Evolutionary conservation across 2,888 invertebrate genomes (phyloP).

Genomic region (Pristionchus exspectatus): DNA sequence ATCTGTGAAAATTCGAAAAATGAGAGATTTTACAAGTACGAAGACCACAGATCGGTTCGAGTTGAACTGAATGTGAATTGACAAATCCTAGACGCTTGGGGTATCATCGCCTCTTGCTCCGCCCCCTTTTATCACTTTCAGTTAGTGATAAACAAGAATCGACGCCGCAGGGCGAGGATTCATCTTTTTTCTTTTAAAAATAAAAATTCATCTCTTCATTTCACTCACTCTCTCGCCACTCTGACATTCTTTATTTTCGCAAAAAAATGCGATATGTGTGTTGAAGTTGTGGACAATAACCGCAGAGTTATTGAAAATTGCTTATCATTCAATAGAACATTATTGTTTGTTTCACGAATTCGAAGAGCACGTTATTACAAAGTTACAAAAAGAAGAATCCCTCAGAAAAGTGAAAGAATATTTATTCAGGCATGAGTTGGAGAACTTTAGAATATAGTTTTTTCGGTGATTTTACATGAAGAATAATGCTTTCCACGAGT

Average conservation of each 20-base stretch:
- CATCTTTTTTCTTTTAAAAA: neutral
- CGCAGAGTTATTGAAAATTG: too few relatives aligned
- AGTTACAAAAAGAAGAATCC: neutral
- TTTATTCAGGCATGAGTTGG: too few relatives aligned
- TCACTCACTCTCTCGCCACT: too few relatives aligned
- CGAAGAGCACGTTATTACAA: too few relatives aligned
- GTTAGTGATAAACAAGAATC: neutral
- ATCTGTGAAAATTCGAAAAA: neutral
- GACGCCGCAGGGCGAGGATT: too few relatives aligned
- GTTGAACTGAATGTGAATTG: neutral
- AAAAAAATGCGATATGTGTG: too few relatives aligned
- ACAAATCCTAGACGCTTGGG: neutral
- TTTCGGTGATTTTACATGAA: neutral
- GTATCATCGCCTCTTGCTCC: neutral
- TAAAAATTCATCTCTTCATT: neutral
- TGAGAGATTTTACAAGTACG: neutral
- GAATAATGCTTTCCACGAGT: neutral
- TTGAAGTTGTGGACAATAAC: too few relatives aligned
- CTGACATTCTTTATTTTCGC: too few relatives aligned
- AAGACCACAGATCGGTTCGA: neutral
- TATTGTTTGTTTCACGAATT: too few relatives aligned
- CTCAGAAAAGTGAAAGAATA: neutral
- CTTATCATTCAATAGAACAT: too few relatives aligned
- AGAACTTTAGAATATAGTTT: too few relatives aligned
- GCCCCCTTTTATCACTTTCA: neutral